Base-by-base conservation (phyloP, 2,888 invertebrate species). In the Ypsolopha sequella region DNA sequence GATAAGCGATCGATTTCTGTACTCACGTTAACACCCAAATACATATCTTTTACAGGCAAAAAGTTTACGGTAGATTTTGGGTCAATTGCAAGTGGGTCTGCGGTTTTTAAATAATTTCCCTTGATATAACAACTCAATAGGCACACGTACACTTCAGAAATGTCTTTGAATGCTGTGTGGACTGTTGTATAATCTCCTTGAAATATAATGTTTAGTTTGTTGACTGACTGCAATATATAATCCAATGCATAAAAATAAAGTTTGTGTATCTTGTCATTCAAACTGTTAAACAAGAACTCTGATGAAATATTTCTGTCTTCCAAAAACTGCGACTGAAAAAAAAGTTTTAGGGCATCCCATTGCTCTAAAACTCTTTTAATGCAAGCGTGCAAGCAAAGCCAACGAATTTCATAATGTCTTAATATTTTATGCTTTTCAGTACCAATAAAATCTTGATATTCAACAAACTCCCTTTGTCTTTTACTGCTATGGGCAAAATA, bases 201-300 rank as follows among this genome's bases (percentile, higher is more conserved):
- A 44, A 44, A 44, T 44, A 44, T 44, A 13, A 9, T 44, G 9
- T 44, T 44, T 13, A 44, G 9, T 14, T 44, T 44, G 13, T 44
- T 44, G 9, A 14, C 14, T 8, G 9, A 6, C 1, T 6, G 44
- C 13, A 44, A 6, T 8, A 44, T 44, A 44, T 44, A 44, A 13
- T 44, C 44, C 6, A 44, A 9, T 8, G 14, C n/a, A 13, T 44
- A 44, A 44, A 44, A 44, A 44, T 44, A 44, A 8, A 44, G 48
- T 53, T 49, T 13, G 58, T 58, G 48, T 58, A 61, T 6, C 53
- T 51, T 38, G 49, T 48, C 49, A 55, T 51, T 35, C 56, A 56
- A 36, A 54, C 54, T 35, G 52, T 52, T 60, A 60, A 63, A 61
- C 62, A 64, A 36, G 13, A 48, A 48, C 1, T 44, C 7, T 6